phyloP scores from a whole-genome alignment of 2,113 vertebrate species.

The Platichthys stellatus region DNA sequence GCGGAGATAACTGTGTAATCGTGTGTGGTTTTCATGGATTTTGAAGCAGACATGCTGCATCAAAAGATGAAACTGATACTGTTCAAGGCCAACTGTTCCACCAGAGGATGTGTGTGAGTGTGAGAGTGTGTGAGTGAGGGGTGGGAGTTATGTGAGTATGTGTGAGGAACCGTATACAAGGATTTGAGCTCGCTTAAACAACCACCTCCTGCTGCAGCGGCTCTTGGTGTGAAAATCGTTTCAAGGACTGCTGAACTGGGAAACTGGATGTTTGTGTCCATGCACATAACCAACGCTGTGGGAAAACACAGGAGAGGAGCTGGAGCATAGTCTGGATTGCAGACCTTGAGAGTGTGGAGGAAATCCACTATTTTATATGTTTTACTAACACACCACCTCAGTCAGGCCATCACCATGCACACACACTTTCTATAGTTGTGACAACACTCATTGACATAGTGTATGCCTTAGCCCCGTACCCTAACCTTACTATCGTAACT shows the following conservation, averaged over 20 bases:
- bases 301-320: not conserved
- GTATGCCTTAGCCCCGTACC: too few species aligned
- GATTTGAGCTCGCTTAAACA: constrained; percentile 13
- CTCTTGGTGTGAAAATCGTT: constrained; percentile 17
- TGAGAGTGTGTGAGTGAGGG: constrained; percentile 1
- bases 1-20: constrained; percentile 39
- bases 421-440: too few species aligned
- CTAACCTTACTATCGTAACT: too few species aligned
- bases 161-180: constrained; percentile 23
- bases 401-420: not conserved
- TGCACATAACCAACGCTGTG: not conserved
- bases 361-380: not conserved
- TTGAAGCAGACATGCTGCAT: constrained; percentile 51
- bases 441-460: too few species aligned
- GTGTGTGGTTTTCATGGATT: constrained; percentile 55
- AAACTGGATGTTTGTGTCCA: constrained; percentile 6
- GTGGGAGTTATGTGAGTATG: constrained; percentile 12
- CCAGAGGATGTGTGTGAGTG: constrained; percentile 11
- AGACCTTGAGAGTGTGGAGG: not conserved
- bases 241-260: not conserved
- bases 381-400: not conserved
- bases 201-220: constrained; percentile 5
- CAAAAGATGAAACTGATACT: constrained; percentile 64
- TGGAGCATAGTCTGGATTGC: not conserved
- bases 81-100: constrained; percentile 56